Evolutionary conservation across 1,140 invertebrate species (phyloP), one percentile per base, ranked within the genome.

Genomic region (Pseudachorutes palmiensis): DNA sequence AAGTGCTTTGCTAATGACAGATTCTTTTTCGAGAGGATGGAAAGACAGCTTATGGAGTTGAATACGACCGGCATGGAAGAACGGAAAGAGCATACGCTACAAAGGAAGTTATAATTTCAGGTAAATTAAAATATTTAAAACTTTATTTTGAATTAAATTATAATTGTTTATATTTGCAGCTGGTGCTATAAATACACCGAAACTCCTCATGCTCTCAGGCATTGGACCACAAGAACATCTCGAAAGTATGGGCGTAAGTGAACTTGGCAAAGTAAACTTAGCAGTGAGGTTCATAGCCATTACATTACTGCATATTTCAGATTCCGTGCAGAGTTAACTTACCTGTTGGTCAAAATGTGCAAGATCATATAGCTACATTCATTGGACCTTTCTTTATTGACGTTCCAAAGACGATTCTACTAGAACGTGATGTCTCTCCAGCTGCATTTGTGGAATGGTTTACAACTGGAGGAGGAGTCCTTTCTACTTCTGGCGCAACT

Each of bases 171-270:
- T n/a, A n/a, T n/a, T n/a, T n/a, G n/a, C n/a, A 1, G 79, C 76
- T 12, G 79, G 79, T 2, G 72, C 74, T 1, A 70, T 80, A 29
- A 73, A 71, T 36, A 75, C 75, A 2, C 76, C 80, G 3, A 76
- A 81, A 68, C 45, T 83, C 19, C 70, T 83, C 12, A 76, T 83
- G 76, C 70, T 83, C 1, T 82, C 81, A 19, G 82, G 82, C 14
- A 75, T 83, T 36, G 82, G 82, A 26, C 81, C 81, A 0, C 72
- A 69, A 48, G 70, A 76, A 5, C 75, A 82, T 70, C 70, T 83
- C 9, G 49, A 76, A 67, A 49, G 69, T 65, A 31, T 74, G 48
- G 67, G 71, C 0, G 75, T 79, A 55, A 58, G 33, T 28, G 65
- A 58, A 58, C n/a, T 2, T n/a, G n/a, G n/a, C n/a, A n/a, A n/a